phyloP scores from a whole-genome alignment of 2,113 vertebrate genomes.

The Burhinus oedicnemus region DNA sequence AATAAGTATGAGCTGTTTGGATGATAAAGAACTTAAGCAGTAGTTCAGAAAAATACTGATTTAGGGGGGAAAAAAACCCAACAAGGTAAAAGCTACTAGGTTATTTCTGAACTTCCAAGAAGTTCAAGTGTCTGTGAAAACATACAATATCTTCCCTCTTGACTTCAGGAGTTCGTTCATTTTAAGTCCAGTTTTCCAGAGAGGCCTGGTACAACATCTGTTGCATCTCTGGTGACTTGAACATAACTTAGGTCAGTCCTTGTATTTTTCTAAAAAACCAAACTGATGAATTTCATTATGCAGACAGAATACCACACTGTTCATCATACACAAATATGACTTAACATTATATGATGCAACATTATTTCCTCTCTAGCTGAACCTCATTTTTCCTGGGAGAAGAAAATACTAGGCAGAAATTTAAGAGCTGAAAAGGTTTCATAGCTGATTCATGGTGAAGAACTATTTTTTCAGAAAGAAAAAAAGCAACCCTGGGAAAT shows the following conservation, averaged over 20 bases:
- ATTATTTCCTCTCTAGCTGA: background rate
- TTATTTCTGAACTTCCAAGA: background rate
- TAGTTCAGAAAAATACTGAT: background rate
- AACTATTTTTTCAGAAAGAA: background rate
- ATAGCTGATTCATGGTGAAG: background rate
- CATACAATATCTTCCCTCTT: background rate
- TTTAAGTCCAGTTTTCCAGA: background rate
- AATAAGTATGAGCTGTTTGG: background rate
- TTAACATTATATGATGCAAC: background rate
- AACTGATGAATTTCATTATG: background rate
- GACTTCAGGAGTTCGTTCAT: background rate
- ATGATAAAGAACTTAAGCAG: background rate
- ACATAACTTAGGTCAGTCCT: background rate
- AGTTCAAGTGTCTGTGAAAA: background rate
- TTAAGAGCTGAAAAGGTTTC: background rate
- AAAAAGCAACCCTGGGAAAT: background rate
- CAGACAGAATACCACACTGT: background rate
- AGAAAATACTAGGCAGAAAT: background rate
- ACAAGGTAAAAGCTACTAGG: background rate
- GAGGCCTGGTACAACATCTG: background rate
- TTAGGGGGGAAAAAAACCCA: accelerated
- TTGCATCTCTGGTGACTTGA: background rate
- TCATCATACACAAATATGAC: background rate
- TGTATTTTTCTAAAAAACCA: background rate
- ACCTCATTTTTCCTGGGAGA: background rate